Conservation (phyloP, 2,797 vertebrate species). For the Acrocephalus scirpaceus region DNA sequence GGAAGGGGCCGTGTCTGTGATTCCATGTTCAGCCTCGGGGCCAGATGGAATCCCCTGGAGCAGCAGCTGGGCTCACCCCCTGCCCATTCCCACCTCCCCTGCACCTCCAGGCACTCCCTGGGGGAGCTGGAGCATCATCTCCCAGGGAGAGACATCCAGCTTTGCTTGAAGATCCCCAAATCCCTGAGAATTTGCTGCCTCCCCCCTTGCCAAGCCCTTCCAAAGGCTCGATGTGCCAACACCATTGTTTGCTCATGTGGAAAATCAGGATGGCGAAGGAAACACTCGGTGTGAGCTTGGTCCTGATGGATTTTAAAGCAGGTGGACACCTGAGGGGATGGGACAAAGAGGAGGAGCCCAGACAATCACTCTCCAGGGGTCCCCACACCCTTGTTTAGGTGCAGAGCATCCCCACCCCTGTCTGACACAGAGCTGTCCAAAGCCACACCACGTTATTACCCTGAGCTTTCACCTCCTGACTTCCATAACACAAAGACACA, state of each 20-base stretch:
- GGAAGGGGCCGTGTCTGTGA: background rate
- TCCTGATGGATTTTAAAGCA: background rate
- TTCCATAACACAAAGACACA: background rate
- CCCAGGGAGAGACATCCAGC: background rate
- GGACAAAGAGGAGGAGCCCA: background rate
- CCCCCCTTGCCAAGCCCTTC: background rate
- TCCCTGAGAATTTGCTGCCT: background rate
- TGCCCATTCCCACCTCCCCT: background rate
- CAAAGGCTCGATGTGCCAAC: background rate
- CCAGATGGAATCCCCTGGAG: background rate
- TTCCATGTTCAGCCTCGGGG: background rate
- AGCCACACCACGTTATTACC: rapidly evolving
- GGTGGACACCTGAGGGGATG: background rate
- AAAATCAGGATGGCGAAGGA: background rate
- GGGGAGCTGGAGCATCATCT: background rate
- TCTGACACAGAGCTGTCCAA: background rate
- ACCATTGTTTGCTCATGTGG: background rate
- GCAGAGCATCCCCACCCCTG: background rate
- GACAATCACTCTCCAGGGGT: background rate
- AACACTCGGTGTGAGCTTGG: background rate
- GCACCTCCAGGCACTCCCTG: background rate
- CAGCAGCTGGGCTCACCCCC: background rate
- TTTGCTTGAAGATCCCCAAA: background rate
- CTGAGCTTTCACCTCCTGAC: background rate
- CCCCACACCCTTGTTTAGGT: background rate